Evolutionary conservation across 1,140 invertebrate species (phyloP).

Genomic region (Leptinotarsa undecemlineata): DNA sequence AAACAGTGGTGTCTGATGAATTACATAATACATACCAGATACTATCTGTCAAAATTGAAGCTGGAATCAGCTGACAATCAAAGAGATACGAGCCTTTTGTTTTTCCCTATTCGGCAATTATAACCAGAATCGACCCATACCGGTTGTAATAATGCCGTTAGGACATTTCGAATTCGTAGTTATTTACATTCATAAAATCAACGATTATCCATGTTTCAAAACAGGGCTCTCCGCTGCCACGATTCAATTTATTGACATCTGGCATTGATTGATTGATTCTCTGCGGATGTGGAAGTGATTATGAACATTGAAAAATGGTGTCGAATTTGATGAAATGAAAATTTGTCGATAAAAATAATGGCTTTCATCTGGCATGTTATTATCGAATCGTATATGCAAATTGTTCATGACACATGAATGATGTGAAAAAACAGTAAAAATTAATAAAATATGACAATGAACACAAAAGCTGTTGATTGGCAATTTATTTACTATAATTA

Average conservation of each 20-base stretch:
- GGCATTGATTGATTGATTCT: slow-evolving; percentile 8
- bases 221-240: background rate
- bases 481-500: too few relatives aligned
- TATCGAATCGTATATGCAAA: too few relatives aligned
- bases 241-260: slow-evolving; percentile 8
- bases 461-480: too few relatives aligned
- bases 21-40: too few relatives aligned
- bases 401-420: too few relatives aligned
- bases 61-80: too few relatives aligned
- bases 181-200: slow-evolving; percentile 2
- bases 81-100: background rate
- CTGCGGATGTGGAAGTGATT: background rate
- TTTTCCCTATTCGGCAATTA: background rate
- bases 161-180: background rate
- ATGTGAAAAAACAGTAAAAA: too few relatives aligned
- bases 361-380: background rate
- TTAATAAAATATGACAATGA: too few relatives aligned
- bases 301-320: background rate
- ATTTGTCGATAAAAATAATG: background rate
- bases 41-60: too few relatives aligned
- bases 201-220: background rate
- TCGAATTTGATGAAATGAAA: background rate
- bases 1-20: too few relatives aligned
- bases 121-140: background rate
- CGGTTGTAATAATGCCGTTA: background rate